Percentiles rank a stretch among this genome's conserved stretches.
phyloP scores from a whole-genome alignment of 2,888 invertebrate species.

The Drosophila paramelanica region DNA sequence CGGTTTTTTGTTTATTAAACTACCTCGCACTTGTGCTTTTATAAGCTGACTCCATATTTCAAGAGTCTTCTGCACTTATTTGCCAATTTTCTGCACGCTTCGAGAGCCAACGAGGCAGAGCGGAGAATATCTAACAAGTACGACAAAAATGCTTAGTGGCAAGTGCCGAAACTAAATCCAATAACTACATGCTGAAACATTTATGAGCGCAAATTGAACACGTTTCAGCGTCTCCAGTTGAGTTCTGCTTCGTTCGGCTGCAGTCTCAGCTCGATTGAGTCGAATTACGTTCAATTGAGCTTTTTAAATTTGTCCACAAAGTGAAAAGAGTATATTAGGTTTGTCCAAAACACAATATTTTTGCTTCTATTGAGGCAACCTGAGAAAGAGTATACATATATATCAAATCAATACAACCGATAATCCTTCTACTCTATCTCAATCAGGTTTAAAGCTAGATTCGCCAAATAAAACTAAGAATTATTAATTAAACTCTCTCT shows the following conservation, averaged over 20 bases:
- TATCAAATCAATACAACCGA: too few species aligned
- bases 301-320: neutral
- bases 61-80: conserved; percentile 48
- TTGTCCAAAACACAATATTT: neutral
- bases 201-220: conserved; percentile 81
- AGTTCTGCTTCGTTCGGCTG: conserved; percentile 31
- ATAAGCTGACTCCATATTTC: conserved; percentile 3
- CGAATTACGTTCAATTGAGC: conserved; percentile 50
- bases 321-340: neutral
- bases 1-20: neutral
- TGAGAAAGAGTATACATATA: too few species aligned
- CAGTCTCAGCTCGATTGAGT: conserved; percentile 44
- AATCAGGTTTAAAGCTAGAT: too few species aligned
- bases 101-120: conserved; percentile 33
- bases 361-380: too few species aligned
- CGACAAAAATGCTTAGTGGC: conserved; percentile 71
- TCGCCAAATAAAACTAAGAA: too few species aligned
- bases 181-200: conserved; percentile 77
- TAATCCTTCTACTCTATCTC: too few species aligned
- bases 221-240: conserved; percentile 53
- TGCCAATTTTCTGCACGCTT: conserved; percentile 71
- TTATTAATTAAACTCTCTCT: too few species aligned
- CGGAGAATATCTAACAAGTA: conserved; percentile 27
- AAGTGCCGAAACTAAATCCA: conserved; percentile 76
- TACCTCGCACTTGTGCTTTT: conserved; percentile 6